Base-by-base conservation (phyloP, 1,140 invertebrate species). In the Saxidomus purpurata region DNA sequence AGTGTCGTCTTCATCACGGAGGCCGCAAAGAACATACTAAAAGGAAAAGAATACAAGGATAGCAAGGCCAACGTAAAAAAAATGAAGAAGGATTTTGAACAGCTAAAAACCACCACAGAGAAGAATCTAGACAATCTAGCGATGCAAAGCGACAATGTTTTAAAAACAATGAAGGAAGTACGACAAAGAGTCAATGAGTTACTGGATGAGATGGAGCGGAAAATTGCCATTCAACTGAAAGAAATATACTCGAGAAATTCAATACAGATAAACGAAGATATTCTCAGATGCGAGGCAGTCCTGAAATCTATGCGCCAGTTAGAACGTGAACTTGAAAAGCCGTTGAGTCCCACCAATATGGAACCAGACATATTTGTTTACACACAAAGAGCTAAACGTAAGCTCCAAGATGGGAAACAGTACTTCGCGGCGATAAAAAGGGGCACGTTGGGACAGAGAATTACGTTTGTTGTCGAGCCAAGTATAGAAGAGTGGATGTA, bases 291-390 rank as follows among this genome's bases (percentile, higher is more conserved):
- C 25, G 83, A 85, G 34, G 83, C 83, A 8, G 69, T 85, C 19
- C 17, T 85, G 40, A 85, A 85, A 52, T 43, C 83, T 34, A 22
- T 85, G 25, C 40, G 38, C 22, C 83, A 85, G 34, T n/a, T 85
- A 22, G 83, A 85, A 22, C 40, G 83, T 6, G 83, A 85, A 40
- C 63, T 85, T 15, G 67, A 74, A 22, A 85, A 85, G 36, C 83
- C 83, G 6, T 25, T 85, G 28, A 85, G 83, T 52, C 83, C 83
- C 1, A 74, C 83, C 13, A 85, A 85, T 40, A 52, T 59, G 69
- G 83, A 85, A 25, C 49, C 83, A 17, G 83, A 85, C 34, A 85
- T 85, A 25, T 85, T 85, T 40, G 49, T 85, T 19, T 85, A 85
- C 49, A 71, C 43, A 13, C 83, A 85, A 15, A 19, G 83, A 15